These are phyloP conservation scores for Aulostomus chinensis DNA, from an alignment of 2,797 vertebrate genomes.

Conservation along the genomic window DNA sequence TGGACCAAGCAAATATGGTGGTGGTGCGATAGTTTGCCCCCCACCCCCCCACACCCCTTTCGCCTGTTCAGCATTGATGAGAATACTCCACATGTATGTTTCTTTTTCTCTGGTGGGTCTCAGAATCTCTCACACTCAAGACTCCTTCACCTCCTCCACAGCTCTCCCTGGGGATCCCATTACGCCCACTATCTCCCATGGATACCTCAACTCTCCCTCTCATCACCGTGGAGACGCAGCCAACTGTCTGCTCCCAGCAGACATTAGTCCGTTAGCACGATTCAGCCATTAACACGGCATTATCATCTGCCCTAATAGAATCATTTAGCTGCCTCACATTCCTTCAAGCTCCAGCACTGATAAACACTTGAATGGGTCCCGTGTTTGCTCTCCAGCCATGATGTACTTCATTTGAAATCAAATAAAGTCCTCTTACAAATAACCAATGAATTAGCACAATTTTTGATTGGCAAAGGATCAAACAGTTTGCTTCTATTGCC, in stretches of 20 bases:
- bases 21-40: too few relatives aligned
- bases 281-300: slow-evolving; percentile 18
- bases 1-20: too few relatives aligned
- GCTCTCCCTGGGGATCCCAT: slow-evolving; percentile 47
- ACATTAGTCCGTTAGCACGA: slow-evolving; percentile 26
- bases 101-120: slow-evolving; percentile 15
- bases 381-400: slow-evolving; percentile 12
- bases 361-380: slow-evolving; percentile 5
- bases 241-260: slow-evolving; percentile 40
- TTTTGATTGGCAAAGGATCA: too few relatives aligned
- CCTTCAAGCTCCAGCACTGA: slow-evolving; percentile 19
- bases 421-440: too few relatives aligned
- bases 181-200: slow-evolving; percentile 60
- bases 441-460: too few relatives aligned
- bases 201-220: slow-evolving; percentile 55
- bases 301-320: slow-evolving; percentile 41
- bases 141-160: slow-evolving; percentile 57
- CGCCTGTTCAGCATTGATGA: not conserved
- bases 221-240: slow-evolving; percentile 66
- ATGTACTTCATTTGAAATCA: not conserved
- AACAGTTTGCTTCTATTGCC: too few relatives aligned
- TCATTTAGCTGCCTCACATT: slow-evolving; percentile 33
- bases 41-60: too few relatives aligned
- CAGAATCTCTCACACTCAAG: slow-evolving; percentile 16
- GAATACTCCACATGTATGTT: not conserved